A percentile compares a stretch with the other conserved stretches of the same genome.
Conservation (phyloP, 2,797 vertebrate genomes). For the Poeciliopsis gracilis region DNA sequence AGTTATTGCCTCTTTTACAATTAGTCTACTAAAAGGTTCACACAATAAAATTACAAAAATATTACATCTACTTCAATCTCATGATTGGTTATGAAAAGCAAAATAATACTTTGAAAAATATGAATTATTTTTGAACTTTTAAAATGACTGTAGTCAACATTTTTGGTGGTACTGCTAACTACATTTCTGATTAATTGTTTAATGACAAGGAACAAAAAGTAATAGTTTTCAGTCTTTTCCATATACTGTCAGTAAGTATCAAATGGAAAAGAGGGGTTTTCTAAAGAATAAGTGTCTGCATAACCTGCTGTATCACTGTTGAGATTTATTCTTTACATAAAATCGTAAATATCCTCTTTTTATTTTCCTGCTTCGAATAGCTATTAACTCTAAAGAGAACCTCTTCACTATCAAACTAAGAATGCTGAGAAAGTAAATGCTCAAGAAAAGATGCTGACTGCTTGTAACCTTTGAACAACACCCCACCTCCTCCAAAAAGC, state of each 20-base stretch:
- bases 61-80: not conserved
- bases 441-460: not conserved
- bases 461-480: not conserved
- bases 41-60: constrained; percentile 1
- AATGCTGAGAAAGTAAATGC: not conserved
- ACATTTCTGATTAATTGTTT: constrained; percentile 8
- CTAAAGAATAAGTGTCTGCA: not conserved
- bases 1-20: not conserved
- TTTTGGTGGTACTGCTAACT: not conserved
- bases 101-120: not conserved
- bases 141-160: not conserved
- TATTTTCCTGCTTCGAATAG: not conserved
- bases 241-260: not conserved
- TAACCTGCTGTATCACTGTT: not conserved
- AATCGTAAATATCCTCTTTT: not conserved
- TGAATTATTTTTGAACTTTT: not conserved
- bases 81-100: constrained; percentile 30
- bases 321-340: not conserved
- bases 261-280: not conserved
- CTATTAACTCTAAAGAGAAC: not conserved
- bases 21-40: not conserved
- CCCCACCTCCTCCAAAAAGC: not conserved
- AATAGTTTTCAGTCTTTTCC: not conserved
- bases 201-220: not conserved
- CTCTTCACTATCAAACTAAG: not conserved